Evolutionary conservation across 2,888 invertebrate genomes (phyloP).

Genomic region (Dasypolia templi): DNA sequence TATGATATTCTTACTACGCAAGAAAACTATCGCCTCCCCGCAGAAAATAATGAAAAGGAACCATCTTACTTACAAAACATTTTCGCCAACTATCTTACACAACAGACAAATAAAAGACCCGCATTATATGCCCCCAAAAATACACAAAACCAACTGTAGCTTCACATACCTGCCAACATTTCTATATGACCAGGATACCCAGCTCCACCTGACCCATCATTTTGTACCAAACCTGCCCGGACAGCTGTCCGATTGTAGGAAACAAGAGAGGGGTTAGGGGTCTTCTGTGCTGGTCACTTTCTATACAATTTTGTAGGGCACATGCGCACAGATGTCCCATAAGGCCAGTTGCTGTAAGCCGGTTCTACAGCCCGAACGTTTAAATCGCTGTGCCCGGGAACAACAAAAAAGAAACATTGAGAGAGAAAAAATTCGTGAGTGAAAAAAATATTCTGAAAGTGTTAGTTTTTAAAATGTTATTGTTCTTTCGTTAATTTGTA

Average conservation of each 20-base stretch:
- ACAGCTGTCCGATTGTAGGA: conserved; percentile 20
- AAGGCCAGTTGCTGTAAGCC: conserved; percentile 76
- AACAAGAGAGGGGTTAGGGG: conserved; percentile 66
- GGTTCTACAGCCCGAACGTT: conserved; percentile 74
- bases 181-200: conserved; percentile 68
- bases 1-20: neutral
- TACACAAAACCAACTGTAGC: conserved; percentile 87
- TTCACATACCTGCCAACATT: conserved; percentile 73
- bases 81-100: conserved; percentile 33
- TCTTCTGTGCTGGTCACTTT: conserved; percentile 69
- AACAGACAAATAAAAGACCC: conserved; percentile 53
- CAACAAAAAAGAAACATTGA: conserved; percentile 17
- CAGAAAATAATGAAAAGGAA: conserved; percentile 24
- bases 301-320: conserved; percentile 75
- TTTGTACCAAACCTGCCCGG: conserved; percentile 41
- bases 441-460: conserved; percentile 34
- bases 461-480: conserved; percentile 8
- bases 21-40: neutral
- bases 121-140: conserved; percentile 60
- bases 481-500: conserved; percentile 8
- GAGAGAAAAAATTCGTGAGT: conserved; percentile 42
- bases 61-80: conserved; percentile 39
- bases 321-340: conserved; percentile 79
- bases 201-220: conserved; percentile 65
- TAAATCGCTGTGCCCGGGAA: conserved; percentile 46